Evolutionary conservation across 2,113 vertebrate species (phyloP), one percentile per base, ranked within the genome.

Genomic region (Himantopus leucocephalus): DNA sequence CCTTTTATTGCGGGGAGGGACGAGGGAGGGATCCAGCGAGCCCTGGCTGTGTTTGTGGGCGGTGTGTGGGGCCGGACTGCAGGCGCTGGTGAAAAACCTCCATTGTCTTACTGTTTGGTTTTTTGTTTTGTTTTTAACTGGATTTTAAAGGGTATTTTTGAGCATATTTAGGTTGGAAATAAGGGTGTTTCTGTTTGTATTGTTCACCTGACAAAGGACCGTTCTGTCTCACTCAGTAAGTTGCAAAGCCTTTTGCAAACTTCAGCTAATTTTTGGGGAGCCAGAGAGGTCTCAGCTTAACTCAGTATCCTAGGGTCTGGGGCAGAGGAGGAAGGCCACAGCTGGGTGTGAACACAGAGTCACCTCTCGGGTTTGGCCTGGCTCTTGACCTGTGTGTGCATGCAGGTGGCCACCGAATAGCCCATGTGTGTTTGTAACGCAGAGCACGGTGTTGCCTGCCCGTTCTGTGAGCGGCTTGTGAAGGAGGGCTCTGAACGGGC

Each of bases 281-380:
- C 27, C 1, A 4, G 58, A 29, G 47, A 13, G 21, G 27, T 19
- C 50, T 37, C 0, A 0, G 14, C 2, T 0, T 43, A 10, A 1
- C 8, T 15, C 3, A 0, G 32, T 12, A 19, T 6, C 0, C 0
- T 0, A 1, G 41, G 6, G 7, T 5, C 13, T 6, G 73, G 30
- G 78, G 82, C 32, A 9, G 22, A 17, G 64, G 7, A 8, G 30
- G 47, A 10, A 48, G 47, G 21, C 8, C 5, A 0, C 8, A 13
- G 67, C 34, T 8, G 71, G 35, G 9, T 8, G 34, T 4, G 23
- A 35, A 1, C 23, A 12, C 30, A 21, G 34, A 14, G 2, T 7
- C 24, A 3, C 3, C 12, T 15, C 43, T 14, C 0, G 10, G 48
- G 17, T n/a, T 32, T 7, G 52, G 32, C 64, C 30, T 3, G 14